phyloP scores from a whole-genome alignment of 2,113 vertebrate genomes.

The Lagenorhynchus albirostris region DNA sequence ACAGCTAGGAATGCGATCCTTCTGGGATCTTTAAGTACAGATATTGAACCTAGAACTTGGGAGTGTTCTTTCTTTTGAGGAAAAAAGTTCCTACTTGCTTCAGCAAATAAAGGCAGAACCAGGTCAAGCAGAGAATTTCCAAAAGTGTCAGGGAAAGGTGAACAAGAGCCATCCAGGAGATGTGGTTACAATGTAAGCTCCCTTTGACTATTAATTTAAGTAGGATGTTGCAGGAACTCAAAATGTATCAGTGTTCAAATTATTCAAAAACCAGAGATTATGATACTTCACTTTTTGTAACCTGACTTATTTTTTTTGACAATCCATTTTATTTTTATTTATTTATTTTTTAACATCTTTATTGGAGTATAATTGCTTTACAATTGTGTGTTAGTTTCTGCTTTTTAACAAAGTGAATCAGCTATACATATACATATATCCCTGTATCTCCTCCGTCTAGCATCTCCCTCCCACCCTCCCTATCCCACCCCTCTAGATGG shows the following conservation, averaged over 20 bases:
- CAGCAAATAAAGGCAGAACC: background rate
- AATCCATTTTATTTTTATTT: too few relatives aligned
- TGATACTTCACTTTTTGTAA: background rate
- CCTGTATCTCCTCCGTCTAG: too few relatives aligned
- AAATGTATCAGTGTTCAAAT: background rate
- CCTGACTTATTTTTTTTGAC: background rate
- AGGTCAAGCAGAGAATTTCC: background rate
- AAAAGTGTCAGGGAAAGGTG: background rate
- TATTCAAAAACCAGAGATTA: background rate
- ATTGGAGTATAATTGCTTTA: too few relatives aligned
- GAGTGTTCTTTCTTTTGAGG: background rate
- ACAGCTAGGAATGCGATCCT: background rate
- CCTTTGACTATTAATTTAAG: background rate
- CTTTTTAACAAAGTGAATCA: too few relatives aligned
- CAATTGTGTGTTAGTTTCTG: too few relatives aligned
- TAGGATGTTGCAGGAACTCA: background rate
- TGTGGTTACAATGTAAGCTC: background rate
- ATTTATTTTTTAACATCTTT: too few relatives aligned
- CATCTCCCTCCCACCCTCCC: too few relatives aligned
- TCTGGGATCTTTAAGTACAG: background rate
- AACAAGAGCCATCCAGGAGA: background rate
- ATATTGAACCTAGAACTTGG: background rate
- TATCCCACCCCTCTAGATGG: too few relatives aligned
- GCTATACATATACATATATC: too few relatives aligned
- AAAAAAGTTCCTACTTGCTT: background rate